Evolutionary conservation across 2,113 vertebrate genomes (phyloP).

Genomic region (Dissostichus mawsoni): DNA sequence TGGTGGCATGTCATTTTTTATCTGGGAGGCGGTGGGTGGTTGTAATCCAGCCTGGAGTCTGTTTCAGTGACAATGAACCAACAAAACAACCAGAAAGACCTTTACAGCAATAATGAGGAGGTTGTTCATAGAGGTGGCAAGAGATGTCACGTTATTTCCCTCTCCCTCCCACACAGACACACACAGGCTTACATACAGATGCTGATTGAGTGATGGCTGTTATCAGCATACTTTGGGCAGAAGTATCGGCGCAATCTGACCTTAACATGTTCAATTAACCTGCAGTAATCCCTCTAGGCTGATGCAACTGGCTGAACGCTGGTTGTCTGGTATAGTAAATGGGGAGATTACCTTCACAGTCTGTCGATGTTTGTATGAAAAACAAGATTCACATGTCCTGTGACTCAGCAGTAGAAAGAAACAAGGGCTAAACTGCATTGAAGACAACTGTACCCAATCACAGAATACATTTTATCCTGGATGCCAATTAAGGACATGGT

Average conservation of each 20-base stretch:
- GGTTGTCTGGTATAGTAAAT: constrained; percentile 25
- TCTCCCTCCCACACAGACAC: constrained; percentile 12
- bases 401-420: not conserved
- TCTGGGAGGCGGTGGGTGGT: constrained; percentile 44
- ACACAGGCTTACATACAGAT: not conserved
- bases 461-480: too few relatives aligned
- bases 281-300: constrained; percentile 29
- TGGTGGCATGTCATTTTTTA: constrained; percentile 43
- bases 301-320: constrained; percentile 30
- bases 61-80: constrained; percentile 46
- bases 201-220: constrained; percentile 35
- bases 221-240: constrained; percentile 39
- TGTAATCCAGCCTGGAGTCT: constrained; percentile 45
- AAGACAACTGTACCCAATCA: too few relatives aligned
- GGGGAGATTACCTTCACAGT: not conserved
- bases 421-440: not conserved
- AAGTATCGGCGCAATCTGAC: constrained; percentile 22
- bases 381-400: not conserved
- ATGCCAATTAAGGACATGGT: too few relatives aligned
- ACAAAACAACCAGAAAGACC: constrained; percentile 51
- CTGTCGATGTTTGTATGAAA: not conserved
- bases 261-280: constrained; percentile 59
- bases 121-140: constrained; percentile 27
- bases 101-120: constrained; percentile 57
- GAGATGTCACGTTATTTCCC: constrained; percentile 1